Percentiles rank a stretch among this genome's conserved stretches.
These are phyloP conservation scores for Gryllus longicercus DNA, from an alignment of 2,888 invertebrate species.

Conservation along the genomic window DNA sequence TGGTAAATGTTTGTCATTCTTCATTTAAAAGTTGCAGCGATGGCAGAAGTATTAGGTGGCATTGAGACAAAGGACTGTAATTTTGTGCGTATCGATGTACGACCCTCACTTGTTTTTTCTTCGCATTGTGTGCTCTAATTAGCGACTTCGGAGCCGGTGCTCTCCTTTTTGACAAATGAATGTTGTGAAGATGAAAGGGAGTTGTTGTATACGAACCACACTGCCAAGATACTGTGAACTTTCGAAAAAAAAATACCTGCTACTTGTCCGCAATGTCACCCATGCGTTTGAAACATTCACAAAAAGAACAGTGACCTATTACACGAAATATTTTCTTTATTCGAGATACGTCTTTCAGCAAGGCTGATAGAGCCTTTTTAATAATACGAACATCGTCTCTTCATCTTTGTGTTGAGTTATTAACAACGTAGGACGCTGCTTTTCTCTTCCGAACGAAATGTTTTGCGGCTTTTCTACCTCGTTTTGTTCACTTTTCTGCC, in stretches of 20 bases:
- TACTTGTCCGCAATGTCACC: background rate
- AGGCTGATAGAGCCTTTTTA: background rate
- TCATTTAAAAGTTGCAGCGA: no score
- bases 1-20: no score
- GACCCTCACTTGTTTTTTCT: background rate
- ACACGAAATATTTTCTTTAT: background rate
- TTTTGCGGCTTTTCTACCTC: background rate
- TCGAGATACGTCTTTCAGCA: background rate
- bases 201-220: no score
- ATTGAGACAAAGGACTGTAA: no score
- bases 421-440: background rate
- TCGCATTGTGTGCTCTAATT: background rate
- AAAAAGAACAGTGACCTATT: background rate
- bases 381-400: background rate
- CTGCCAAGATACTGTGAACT: background rate
- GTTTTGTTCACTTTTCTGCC: background rate
- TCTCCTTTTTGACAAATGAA: background rate
- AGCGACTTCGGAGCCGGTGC: background rate
- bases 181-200: no score
- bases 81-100: no score
- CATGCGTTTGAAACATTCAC: background rate
- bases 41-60: no score
- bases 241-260: background rate
- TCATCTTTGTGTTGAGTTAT: constrained; percentile 1
- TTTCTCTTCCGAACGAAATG: background rate